These are phyloP conservation scores for Microtus montanus DNA, from an alignment of 2,113 vertebrate species.

Conservation along the genomic window DNA sequence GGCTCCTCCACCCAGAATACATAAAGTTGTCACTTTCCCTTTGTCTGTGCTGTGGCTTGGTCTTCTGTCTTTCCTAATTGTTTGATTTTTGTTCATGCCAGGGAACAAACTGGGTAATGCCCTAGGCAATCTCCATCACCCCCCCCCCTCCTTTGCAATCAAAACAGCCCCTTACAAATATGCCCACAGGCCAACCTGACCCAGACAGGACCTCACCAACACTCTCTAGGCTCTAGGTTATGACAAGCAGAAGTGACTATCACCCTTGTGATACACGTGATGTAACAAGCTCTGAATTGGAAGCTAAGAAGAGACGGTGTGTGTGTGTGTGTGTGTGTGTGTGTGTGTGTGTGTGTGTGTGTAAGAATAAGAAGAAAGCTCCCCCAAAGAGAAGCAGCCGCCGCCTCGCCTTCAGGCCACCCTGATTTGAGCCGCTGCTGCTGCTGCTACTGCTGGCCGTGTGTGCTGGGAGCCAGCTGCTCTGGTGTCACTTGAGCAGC, in stretches of 20 bases:
- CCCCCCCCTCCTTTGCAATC: neutral
- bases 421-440: neutral
- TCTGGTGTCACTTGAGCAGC: neutral
- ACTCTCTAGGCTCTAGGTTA: neutral
- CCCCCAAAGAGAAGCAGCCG: neutral
- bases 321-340: no score
- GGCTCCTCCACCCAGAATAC: neutral
- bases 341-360: no score
- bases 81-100: neutral
- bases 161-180: neutral
- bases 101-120: neutral
- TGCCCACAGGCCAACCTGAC: neutral
- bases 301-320: neutral
- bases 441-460: neutral
- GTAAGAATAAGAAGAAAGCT: neutral
- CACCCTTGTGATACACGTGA: neutral
- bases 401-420: neutral
- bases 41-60: neutral
- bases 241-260: no score
- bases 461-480: neutral
- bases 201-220: neutral
- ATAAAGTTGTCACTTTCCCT: neutral
- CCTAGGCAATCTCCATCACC: neutral
- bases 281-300: neutral
- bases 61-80: neutral